Base-by-base conservation (phyloP, 2,797 vertebrate species). In the Limosa lapponica region DNA sequence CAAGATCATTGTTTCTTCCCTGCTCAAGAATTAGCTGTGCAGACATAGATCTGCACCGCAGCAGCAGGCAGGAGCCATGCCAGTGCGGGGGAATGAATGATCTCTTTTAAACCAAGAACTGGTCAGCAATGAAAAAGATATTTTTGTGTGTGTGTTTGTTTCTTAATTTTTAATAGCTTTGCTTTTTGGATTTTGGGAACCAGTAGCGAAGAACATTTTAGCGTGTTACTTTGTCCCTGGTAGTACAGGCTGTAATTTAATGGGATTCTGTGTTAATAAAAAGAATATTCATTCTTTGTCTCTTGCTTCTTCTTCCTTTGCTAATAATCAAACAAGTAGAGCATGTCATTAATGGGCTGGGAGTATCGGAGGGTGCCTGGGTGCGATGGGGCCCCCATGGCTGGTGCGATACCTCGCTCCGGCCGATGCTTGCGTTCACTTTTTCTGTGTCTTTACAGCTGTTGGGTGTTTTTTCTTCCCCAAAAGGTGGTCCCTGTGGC, bases 201-300 rank as follows among this genome's bases (percentile, higher is more conserved):
- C 52, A 32, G 36, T n/a, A 12, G 51, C 10, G 9, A 30, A 52
- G 28, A 30, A 51, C 49, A 61, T 61, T 93, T 79, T 20, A 74
- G 62, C 1, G 3, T 2, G 0, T 70, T 62, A 15, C 71, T 82
- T 55, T 69, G 57, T 87, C 91, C 86, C 83, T 64, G 73, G 44
- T 46, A 70, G 25, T 10, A 27, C 61, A 67, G 84, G 94, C 90
- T 96, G 82, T 74, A 93, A 89, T 95, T 96, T 80, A 87, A 88
- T 61, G 89, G 2, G 32, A 28, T 87, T 90, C 69, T 74, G 77
- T 57, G 62, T 87, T 93, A 94, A 87, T 92, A 82, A 90, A 86
- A 87, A 55, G 61, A 92, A 82, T 49, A 49, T 58, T 71, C 59
- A 57, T 82, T 66, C 74, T 92, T 72, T 85, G 25, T 58, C 39